phyloP scores from a whole-genome alignment of 2,797 vertebrate species.

The Labroides dimidiatus region DNA sequence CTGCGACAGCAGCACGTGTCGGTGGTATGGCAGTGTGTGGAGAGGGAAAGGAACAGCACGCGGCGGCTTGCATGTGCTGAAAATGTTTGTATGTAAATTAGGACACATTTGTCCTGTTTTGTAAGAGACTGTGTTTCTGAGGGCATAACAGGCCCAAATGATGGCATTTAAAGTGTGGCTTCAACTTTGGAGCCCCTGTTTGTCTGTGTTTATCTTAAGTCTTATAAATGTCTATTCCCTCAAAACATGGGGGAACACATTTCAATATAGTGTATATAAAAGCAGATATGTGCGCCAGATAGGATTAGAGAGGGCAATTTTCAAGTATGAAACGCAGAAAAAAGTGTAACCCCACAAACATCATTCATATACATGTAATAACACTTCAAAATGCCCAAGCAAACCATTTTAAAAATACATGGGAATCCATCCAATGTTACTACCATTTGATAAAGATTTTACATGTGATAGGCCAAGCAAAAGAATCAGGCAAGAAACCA shows the following conservation, averaged over 20 bases:
- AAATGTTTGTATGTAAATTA: slow-evolving; percentile 20
- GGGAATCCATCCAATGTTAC: no score
- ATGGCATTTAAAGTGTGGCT: no score
- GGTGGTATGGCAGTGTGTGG: slow-evolving; percentile 66
- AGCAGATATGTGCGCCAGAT: not conserved
- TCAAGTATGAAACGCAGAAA: not conserved
- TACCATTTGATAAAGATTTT: no score
- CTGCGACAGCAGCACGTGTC: slow-evolving; percentile 63
- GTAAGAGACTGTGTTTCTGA: not conserved
- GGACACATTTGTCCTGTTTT: slow-evolving; percentile 12
- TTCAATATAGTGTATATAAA: no score
- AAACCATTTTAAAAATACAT: not conserved
- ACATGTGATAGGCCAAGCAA: not conserved
- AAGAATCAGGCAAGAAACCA: not conserved
- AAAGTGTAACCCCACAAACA: not conserved
- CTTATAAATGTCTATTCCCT: no score
- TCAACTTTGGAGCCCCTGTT: no score
- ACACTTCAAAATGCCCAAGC: no score
- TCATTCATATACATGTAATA: no score
- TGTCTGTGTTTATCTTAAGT: not conserved
- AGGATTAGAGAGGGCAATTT: not conserved
- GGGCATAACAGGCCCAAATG: not conserved
- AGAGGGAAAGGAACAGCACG: slow-evolving; percentile 45
- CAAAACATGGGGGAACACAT: no score
- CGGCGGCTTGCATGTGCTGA: slow-evolving; percentile 38